Evolutionary conservation across 64 coral and sea anemone species (phyloP), one percentile per base, ranked within the genome.

Genomic region (Montipora foliosa): DNA sequence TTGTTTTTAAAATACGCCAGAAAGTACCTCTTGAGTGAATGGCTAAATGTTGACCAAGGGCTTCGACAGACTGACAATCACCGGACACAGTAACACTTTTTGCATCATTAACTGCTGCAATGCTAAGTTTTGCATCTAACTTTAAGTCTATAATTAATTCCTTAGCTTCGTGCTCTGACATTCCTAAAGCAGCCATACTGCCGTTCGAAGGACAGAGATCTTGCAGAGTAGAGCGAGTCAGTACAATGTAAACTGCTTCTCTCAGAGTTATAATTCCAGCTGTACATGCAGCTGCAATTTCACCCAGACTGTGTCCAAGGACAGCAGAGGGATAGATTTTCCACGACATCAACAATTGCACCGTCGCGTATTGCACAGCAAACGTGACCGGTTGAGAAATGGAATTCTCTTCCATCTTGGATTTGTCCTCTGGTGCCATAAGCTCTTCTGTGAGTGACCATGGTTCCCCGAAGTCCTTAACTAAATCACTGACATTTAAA

Each of bases 221-320:
- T 5, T 97, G 95, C 47, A 97, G 92, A 67, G 87, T 84, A 2
- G 95, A 84, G 9, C 95, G 95, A 87, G 91, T 45, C 19, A 97
- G 52, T 6, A 97, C 92, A 14, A 97, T 10, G 11, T 67, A 15
- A 47, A 97, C 62, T 8, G 75, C 89, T 83, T 97, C 92, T 24
- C 88, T 80, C 3, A 97, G 53, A 7, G 92, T 88, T 2, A 97
- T 19, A 8, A 89, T 89, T 6, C 79, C 88, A 17, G 90, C 88
- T 61, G 68, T 70, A 79, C 88, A 94, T 11, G 95, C 82, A 22
- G 95, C 95, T 21, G 95, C 89, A 82, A 91, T 81, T 58, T 97
- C 95, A 46, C 95, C 95, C 57, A 97, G 44, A 78, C 95, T 97
- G 44, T 97, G 95, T 0, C 95, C 95, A 83, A 97, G 76, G 10